Evolutionary conservation across 1,140 invertebrate genomes (phyloP).

Genomic region (Magallana ariakensis): DNA sequence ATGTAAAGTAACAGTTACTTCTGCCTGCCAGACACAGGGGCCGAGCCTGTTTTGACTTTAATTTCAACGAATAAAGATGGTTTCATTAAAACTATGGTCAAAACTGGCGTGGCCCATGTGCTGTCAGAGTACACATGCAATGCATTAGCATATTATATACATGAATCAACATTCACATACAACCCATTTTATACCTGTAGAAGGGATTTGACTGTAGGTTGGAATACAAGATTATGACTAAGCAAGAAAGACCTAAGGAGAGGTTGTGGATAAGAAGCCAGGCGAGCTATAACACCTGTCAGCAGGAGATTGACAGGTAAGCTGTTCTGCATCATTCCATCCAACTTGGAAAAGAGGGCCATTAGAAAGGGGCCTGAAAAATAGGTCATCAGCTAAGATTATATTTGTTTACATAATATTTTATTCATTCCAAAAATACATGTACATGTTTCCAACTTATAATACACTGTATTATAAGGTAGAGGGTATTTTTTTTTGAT

Average conservation of each 20-base stretch:
- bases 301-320: constrained; percentile 93
- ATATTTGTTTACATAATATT: not conserved
- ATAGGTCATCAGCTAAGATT: constrained; percentile 3
- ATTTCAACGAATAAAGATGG: too few species aligned
- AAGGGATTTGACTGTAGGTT: constrained; percentile 93
- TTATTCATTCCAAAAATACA: too few species aligned
- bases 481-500: too few species aligned
- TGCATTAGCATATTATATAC: not conserved
- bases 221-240: constrained; percentile 91
- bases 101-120: too few species aligned
- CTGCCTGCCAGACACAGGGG: too few species aligned
- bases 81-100: too few species aligned
- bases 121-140: not conserved
- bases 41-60: too few species aligned
- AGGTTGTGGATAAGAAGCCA: constrained; percentile 93
- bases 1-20: too few species aligned
- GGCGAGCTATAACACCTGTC: constrained; percentile 91
- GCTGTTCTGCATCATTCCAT: constrained; percentile 91
- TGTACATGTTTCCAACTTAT: too few species aligned
- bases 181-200: constrained; percentile 86
- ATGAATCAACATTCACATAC: constrained; percentile 4
- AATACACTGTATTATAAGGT: too few species aligned
- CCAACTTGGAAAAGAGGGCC: constrained; percentile 89
- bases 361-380: constrained; percentile 89
- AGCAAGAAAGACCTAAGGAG: constrained; percentile 92